phyloP scores from a whole-genome alignment of 2,113 vertebrate species.

The Psettodes erumei region DNA sequence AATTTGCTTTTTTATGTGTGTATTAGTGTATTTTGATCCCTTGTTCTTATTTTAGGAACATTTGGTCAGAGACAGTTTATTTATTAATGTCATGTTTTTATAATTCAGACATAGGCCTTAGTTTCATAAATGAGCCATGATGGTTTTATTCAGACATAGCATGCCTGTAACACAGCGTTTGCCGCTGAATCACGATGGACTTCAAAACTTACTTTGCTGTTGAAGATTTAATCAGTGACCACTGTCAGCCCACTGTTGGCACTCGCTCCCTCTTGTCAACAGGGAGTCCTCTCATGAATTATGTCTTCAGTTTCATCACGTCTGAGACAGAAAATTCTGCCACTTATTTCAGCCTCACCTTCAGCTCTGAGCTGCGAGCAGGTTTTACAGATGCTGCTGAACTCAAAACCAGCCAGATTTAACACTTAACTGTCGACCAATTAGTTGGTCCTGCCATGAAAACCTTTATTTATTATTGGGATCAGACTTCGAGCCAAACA shows the following conservation, averaged over 20 bases:
- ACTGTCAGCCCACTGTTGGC: background rate
- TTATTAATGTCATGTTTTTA: background rate
- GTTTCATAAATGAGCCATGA: background rate
- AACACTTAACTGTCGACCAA: background rate
- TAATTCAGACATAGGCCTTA: background rate
- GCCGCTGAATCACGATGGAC: background rate
- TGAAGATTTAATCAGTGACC: background rate
- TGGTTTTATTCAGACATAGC: background rate
- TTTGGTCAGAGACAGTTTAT: background rate
- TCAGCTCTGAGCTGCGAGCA: background rate
- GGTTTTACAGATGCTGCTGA: background rate
- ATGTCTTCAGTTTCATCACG: background rate
- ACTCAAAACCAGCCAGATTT: background rate
- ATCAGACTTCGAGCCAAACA: background rate
- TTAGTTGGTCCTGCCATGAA: background rate
- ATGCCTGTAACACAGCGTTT: background rate
- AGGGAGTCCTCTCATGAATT: background rate
- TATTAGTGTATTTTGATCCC: background rate
- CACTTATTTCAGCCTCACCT: background rate
- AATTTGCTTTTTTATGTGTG: background rate
- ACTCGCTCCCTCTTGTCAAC: background rate
- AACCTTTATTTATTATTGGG: background rate
- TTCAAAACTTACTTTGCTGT: background rate
- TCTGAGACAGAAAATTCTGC: background rate
- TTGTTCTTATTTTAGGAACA: background rate